A percentile compares a stretch with the other conserved stretches of the same genome.
These are phyloP conservation scores for Dunckerocampus dactyliophorus DNA, from an alignment of 2,113 vertebrate genomes.

Conservation along the genomic window DNA sequence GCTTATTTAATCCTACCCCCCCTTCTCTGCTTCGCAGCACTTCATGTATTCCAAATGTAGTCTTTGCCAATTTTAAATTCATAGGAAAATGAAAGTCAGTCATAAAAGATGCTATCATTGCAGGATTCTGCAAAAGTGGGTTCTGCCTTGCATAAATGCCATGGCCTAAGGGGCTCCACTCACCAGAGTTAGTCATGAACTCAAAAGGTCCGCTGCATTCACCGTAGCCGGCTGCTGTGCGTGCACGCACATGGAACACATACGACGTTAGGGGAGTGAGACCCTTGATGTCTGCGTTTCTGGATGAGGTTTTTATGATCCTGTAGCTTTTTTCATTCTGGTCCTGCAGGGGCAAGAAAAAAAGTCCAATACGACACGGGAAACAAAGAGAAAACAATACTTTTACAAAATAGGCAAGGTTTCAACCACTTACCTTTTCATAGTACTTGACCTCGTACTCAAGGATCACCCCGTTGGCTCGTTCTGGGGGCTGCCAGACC, in stretches of 20 bases:
- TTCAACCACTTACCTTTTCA: conserved; percentile 82
- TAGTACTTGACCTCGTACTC: conserved; percentile 99
- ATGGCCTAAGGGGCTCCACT: conserved; percentile 28
- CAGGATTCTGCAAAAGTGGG: conserved; percentile 1
- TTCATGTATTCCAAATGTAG: too few species aligned
- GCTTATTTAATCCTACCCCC: too few species aligned
- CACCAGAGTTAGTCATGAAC: conserved; percentile 96
- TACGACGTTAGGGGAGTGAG: conserved; percentile 93
- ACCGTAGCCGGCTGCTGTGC: conserved; percentile 92
- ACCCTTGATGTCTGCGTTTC: conserved; percentile 90
- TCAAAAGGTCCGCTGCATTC: conserved; percentile 94
- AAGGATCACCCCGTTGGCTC: conserved; percentile 93
- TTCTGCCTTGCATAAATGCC: conserved; percentile 9
- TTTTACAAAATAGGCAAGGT: neutral
- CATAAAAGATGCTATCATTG: conserved; percentile 33
- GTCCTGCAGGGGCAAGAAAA: conserved; percentile 71
- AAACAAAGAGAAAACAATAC: conserved; percentile 1
- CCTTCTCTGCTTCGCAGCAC: too few species aligned
- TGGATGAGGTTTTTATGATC: conserved; percentile 87
- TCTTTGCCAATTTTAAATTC: too few species aligned
- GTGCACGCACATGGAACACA: conserved; percentile 92
- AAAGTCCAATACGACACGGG: neutral
- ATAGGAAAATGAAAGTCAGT: conserved; percentile 5
- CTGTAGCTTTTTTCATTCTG: conserved; percentile 97
- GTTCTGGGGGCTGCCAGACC: conserved; percentile 91